Conservation (phyloP, 2,113 vertebrate genomes). For the Colossoma macropomum region DNA sequence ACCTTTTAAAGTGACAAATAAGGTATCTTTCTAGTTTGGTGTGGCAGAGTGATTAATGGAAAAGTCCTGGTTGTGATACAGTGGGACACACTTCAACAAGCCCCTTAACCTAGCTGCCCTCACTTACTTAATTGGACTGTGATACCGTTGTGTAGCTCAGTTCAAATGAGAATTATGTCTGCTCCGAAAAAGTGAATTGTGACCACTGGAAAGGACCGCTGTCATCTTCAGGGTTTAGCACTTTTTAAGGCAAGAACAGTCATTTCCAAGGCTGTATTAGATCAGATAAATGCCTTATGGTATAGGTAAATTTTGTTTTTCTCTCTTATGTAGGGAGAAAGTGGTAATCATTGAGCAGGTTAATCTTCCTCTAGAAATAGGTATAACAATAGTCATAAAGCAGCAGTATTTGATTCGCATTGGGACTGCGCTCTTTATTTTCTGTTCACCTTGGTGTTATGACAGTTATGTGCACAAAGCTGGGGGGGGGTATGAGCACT, state of each 20-base stretch:
- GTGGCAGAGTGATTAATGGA: constrained; percentile 71
- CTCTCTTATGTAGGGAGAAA: too few relatives aligned
- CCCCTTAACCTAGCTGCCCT: constrained; percentile 55
- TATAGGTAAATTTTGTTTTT: too few relatives aligned
- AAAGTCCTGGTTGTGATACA: constrained; percentile 62
- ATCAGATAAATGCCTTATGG: too few relatives aligned
- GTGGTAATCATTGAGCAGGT: too few relatives aligned
- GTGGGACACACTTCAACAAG: constrained; percentile 62
- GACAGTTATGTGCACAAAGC: background rate
- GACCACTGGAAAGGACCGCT: constrained; percentile 1
- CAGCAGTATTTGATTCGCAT: background rate
- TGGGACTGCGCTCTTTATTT: background rate
- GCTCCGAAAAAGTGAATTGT: constrained; percentile 10
- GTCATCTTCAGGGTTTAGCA: background rate
- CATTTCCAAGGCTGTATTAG: background rate
- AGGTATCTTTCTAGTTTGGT: constrained; percentile 55
- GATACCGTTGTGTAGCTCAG: constrained; percentile 66
- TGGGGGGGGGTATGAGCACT: background rate
- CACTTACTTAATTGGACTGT: constrained; percentile 69
- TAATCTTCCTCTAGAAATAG: too few relatives aligned
- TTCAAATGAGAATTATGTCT: constrained; percentile 37
- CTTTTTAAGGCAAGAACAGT: background rate
- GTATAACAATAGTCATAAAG: background rate
- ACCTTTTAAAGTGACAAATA: constrained; percentile 68
- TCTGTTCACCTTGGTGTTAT: constrained; percentile 1